Conservation (phyloP, 2,113 vertebrate genomes). For the Verasper variegatus region DNA sequence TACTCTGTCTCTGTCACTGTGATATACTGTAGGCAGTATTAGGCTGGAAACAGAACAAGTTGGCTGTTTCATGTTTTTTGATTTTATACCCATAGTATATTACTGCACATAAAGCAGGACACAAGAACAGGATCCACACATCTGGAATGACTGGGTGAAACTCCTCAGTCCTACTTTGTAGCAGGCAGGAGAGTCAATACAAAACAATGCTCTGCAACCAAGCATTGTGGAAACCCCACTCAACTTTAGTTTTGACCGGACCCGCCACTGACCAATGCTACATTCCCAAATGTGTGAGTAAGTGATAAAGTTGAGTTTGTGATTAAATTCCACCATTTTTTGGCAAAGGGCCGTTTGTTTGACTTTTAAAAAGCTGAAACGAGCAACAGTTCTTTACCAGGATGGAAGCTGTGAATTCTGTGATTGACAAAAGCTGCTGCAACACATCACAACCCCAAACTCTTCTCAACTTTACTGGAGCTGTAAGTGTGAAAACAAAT, state of each 20-base stretch:
- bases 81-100: constrained; percentile 31
- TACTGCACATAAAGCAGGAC: constrained; percentile 3
- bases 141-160: neutral
- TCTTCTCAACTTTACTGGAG: too few relatives aligned
- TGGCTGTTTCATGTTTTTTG: constrained; percentile 27
- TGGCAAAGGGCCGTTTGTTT: neutral
- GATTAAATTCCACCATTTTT: neutral
- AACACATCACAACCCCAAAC: too few relatives aligned
- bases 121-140: neutral
- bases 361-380: too few relatives aligned
- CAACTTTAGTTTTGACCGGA: neutral
- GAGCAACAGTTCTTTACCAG: too few relatives aligned
- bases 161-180: neutral
- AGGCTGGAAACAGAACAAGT: constrained; percentile 36
- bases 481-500: too few relatives aligned
- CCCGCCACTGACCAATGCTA: neutral
- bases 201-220: neutral
- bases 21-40: constrained; percentile 52
- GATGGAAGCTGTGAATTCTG: too few relatives aligned
- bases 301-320: neutral
- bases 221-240: neutral
- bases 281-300: neutral
- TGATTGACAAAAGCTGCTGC: too few relatives aligned
- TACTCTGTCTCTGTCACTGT: constrained; percentile 63
- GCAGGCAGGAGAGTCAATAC: neutral